Percentiles rank a stretch among this genome's conserved stretches.
These are phyloP conservation scores for Idaea aversata DNA, from an alignment of 2,888 invertebrate species.

Conservation along the genomic window DNA sequence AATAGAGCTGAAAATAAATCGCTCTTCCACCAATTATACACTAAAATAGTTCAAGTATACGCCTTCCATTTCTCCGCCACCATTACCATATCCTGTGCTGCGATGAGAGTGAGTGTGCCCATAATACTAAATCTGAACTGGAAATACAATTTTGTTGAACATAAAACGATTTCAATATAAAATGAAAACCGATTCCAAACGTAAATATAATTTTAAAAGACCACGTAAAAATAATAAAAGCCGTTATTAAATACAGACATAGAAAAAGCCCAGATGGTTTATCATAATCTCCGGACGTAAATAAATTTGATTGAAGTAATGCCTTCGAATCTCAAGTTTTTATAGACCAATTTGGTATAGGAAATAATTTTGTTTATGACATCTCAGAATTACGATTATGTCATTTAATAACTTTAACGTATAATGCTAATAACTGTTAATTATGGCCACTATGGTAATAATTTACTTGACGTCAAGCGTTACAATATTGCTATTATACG, in stretches of 20 bases:
- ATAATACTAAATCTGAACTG: constrained; percentile 40
- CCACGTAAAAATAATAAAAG: constrained; percentile 1
- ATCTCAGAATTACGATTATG: constrained; percentile 29
- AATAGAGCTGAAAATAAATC: constrained; percentile 76
- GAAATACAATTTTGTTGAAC: constrained; percentile 16
- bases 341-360: constrained; percentile 28
- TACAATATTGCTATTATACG: constrained; percentile 74
- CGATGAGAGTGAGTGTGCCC: constrained; percentile 51
- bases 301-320: constrained; percentile 8
- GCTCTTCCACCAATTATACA: constrained; percentile 68
- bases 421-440: constrained; percentile 26
- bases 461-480: constrained; percentile 61
- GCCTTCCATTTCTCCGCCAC: constrained; percentile 68
- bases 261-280: background rate
- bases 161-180: constrained; percentile 13
- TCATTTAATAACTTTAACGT: constrained; percentile 32
- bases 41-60: constrained; percentile 72
- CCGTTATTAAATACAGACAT: background rate
- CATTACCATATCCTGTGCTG: constrained; percentile 76
- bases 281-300: constrained; percentile 9
- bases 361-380: constrained; percentile 25
- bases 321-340: constrained; percentile 15
- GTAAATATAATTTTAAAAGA: background rate
- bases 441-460: background rate
- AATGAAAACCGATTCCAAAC: constrained; percentile 11